Base-by-base conservation (phyloP, 2,113 vertebrate genomes). In the Rhineura floridana region DNA sequence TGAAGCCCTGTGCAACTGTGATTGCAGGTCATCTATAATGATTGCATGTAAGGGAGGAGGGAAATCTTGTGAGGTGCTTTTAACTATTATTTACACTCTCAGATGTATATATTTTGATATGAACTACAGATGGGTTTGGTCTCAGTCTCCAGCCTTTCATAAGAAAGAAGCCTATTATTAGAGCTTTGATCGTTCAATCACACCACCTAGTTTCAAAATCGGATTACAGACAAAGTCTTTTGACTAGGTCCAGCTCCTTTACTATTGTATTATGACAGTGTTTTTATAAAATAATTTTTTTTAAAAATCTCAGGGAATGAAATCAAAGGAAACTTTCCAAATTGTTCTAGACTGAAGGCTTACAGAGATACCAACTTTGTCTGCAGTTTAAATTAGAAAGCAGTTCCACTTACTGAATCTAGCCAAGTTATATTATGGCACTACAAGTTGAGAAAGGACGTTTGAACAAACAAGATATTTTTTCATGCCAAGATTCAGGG, bases 271-370 rank as follows among this genome's bases (percentile, higher is more conserved):
- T 85, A 77, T 88, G 80, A 83, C 33, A 73, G 79, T 70, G 86
- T 21, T 90, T 89, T 90, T 89, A 86, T 88, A 90, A 63, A 91
- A 70, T 42, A 25, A 76, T 28, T n/a, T n/a, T n/a, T n/a, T n/a
- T n/a, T n/a, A n/a, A n/a, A n/a, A 88, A 78, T 55, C 81, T 81
- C 81, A 62, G 65, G 85, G 82, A 94, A 91, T 88, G 67, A 90
- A 89, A 94, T 94, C 87, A 95, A 94, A 94, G 91, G 23, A 92
- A 95, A 83, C 85, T 88, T 90, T 88, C 90, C 86, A 94, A 93
- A 86, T 91, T 67, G 90, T 92, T 91, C 92, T 90, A 94, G 87
- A 92, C 48, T 90, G 67, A 81, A 85, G 2, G 59, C 91, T 83
- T 91, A 88, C 73, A 86, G 50, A 1, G 23, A 88, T 73, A 10